Percentiles rank a stretch among this genome's conserved stretches.
phyloP scores from a whole-genome alignment of 1,140 invertebrate species.

The Pollicipes pollicipes region DNA sequence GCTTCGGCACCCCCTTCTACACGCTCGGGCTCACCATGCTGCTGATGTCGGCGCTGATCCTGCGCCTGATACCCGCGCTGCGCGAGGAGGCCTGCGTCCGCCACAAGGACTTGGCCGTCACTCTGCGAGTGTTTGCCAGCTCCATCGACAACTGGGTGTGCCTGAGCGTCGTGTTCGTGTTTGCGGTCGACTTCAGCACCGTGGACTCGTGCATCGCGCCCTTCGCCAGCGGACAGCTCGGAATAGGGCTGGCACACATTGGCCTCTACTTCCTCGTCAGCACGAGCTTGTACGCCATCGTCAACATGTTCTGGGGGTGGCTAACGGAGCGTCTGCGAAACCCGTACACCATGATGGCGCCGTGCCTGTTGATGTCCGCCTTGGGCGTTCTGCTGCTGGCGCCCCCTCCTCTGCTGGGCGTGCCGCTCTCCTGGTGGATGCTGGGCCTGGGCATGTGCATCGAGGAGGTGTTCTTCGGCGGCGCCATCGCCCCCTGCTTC shows the following conservation, averaged over 20 bases:
- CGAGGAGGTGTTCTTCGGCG: neutral
- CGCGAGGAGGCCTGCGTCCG: slow-evolving; percentile 38
- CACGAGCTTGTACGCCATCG: neutral
- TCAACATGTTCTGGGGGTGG: neutral
- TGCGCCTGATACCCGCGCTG: slow-evolving; percentile 31
- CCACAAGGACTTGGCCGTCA: slow-evolving; percentile 36
- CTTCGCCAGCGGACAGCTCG: neutral
- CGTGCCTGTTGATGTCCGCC: neutral
- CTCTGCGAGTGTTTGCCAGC: slow-evolving; percentile 39
- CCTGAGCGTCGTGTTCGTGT: neutral
- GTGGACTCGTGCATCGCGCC: neutral
- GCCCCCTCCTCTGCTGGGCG: neutral
- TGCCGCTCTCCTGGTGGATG: neutral
- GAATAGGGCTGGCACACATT: neutral
- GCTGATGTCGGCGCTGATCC: slow-evolving; percentile 33
- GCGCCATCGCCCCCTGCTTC: neutral
- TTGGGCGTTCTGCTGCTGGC: neutral
- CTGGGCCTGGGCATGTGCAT: neutral
- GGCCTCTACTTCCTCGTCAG: neutral
- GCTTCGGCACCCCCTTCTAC: slow-evolving; percentile 38
- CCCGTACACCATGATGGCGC: neutral
- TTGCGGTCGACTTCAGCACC: neutral
- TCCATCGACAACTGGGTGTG: slow-evolving; percentile 36
- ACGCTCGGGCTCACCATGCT: slow-evolving; percentile 31
- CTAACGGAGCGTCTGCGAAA: neutral